A percentile compares a stretch with the other conserved stretches of the same genome.
Evolutionary conservation across 2,888 invertebrate genomes (phyloP).

Genomic region (Tipula vernalis): DNA sequence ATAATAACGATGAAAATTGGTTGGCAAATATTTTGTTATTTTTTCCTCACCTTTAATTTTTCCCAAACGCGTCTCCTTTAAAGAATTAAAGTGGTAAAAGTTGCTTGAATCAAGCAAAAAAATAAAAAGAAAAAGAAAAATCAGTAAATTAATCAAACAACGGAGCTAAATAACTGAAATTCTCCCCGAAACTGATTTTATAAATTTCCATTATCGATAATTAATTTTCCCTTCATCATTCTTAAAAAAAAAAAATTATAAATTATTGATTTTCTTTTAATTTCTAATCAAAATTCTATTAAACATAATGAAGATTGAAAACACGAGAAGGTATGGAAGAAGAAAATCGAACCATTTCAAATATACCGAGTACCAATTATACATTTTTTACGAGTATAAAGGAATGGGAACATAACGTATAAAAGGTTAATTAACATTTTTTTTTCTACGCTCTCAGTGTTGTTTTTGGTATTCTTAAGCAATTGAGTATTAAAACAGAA

Average conservation of each 20-base stretch:
- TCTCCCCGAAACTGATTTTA: background rate
- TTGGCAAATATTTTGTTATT: too few species aligned
- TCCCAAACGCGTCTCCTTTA: background rate
- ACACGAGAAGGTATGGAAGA: background rate
- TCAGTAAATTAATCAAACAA: background rate
- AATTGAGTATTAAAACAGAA: background rate
- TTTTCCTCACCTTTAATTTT: background rate
- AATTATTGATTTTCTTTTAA: background rate
- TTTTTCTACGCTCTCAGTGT: background rate
- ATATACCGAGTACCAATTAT: background rate
- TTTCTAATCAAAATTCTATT: slow-evolving; percentile 4
- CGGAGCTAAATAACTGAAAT: background rate
- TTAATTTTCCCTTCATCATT: background rate
- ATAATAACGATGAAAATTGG: too few species aligned
- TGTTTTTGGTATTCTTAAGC: background rate
- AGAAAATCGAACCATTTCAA: background rate
- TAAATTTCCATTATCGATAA: slow-evolving; percentile 4
- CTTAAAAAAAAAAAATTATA: background rate
- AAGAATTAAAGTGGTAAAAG: background rate
- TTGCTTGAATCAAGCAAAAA: background rate
- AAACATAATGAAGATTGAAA: background rate
- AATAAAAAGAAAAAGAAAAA: background rate
- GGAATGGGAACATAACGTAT: background rate
- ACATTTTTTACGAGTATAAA: too few species aligned
- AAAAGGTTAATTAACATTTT: background rate